Evolutionary conservation across 2,113 vertebrate genomes (phyloP).

Genomic region (Strix uralensis): DNA sequence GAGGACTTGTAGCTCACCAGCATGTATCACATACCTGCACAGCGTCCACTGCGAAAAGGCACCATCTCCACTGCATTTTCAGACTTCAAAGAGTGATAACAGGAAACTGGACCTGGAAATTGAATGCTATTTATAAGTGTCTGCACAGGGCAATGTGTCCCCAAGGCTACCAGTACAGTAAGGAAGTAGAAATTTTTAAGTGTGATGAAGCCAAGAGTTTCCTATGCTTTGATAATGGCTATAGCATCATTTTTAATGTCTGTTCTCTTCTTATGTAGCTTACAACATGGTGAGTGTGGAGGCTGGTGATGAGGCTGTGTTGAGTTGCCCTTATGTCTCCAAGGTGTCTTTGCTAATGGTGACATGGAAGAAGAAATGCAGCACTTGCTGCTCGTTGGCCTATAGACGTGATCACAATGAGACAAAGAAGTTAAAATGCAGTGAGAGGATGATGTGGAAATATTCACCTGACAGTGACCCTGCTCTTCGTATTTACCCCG

Average conservation of each 20-base stretch:
- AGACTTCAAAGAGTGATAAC: neutral
- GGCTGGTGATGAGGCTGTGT: neutral
- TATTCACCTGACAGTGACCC: neutral
- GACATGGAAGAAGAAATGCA: neutral
- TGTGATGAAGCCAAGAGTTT: neutral
- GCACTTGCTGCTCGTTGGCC: neutral
- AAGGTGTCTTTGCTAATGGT: accelerated
- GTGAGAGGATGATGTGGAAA: slow-evolving; percentile 21
- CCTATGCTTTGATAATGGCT: neutral
- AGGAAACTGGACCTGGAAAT: neutral
- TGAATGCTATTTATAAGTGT: neutral
- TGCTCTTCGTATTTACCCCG: slow-evolving; percentile 33
- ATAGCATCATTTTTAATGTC: neutral
- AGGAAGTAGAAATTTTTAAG: neutral
- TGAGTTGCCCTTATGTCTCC: neutral
- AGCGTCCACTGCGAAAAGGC: neutral
- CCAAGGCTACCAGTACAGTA: neutral
- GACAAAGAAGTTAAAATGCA: neutral
- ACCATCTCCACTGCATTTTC: neutral
- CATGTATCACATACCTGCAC: neutral
- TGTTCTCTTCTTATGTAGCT: neutral
- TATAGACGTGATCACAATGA: neutral
- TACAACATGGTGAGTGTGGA: neutral
- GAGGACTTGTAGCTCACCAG: neutral
- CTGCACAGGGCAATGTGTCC: neutral